Conservation (phyloP, 1,140 invertebrate species). For the Aphis gossypii region DNA sequence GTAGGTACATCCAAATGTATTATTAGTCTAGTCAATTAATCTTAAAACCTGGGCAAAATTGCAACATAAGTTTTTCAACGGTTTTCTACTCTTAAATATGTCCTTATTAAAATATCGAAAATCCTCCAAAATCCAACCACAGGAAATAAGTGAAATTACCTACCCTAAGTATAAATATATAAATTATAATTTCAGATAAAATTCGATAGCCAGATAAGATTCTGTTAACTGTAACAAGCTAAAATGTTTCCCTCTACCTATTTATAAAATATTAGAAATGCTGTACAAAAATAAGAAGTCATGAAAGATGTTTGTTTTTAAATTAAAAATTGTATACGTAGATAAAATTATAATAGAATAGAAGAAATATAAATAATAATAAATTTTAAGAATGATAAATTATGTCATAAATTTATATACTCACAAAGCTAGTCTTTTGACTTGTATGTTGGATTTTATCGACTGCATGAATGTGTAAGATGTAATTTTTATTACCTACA, state of each 20-base stretch:
- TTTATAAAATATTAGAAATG: background rate
- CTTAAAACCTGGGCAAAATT: too few species aligned
- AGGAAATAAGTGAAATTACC: too few species aligned
- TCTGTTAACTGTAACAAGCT: background rate
- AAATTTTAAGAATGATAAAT: background rate
- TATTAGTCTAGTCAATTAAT: too few species aligned
- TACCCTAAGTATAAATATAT: background rate
- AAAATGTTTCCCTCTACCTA: background rate
- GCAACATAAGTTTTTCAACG: too few species aligned
- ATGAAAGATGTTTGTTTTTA: background rate
- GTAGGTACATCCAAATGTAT: background rate
- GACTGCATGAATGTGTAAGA: background rate
- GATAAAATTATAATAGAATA: background rate
- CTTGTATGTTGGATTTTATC: background rate
- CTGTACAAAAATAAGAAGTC: background rate
- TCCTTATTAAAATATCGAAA: too few species aligned
- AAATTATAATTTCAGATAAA: background rate
- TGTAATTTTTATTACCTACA: slow-evolving; percentile 13
- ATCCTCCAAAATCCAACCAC: too few species aligned
- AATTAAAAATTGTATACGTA: background rate
- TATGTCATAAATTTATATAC: background rate
- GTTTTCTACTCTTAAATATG: too few species aligned
- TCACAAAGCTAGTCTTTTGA: background rate
- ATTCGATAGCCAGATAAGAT: background rate
- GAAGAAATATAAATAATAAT: background rate